Conservation (phyloP, 2,797 vertebrate genomes). For the Pangasius krempfi region DNA sequence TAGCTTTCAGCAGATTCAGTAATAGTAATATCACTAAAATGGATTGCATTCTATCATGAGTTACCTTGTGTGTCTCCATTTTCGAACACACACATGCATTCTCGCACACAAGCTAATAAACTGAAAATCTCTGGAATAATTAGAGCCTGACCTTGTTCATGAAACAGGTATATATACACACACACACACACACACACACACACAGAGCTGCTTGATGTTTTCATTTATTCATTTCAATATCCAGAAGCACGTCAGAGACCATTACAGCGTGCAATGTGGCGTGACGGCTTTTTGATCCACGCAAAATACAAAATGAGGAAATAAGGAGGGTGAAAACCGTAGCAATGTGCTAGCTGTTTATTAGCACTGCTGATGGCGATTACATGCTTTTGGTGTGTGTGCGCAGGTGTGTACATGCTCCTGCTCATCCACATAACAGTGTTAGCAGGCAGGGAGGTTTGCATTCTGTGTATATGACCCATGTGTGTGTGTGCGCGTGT, state of each 20-base stretch:
- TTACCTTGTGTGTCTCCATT: not conserved
- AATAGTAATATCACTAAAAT: constrained; percentile 11
- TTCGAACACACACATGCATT: not conserved
- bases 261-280: constrained; percentile 68
- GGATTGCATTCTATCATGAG: not conserved
- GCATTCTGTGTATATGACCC: not conserved
- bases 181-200: constrained; percentile 1
- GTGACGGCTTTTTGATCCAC: constrained; percentile 66
- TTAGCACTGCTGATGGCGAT: constrained; percentile 6
- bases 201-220: constrained; percentile 29
- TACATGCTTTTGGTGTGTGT: constrained; percentile 12
- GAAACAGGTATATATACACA: constrained; percentile 35
- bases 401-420: not conserved
- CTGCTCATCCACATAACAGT: not conserved
- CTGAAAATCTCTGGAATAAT: constrained; percentile 47
- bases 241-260: constrained; percentile 56
- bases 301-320: constrained; percentile 44
- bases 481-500: constrained; percentile 4
- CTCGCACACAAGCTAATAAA: constrained; percentile 24
- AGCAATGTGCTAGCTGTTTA: constrained; percentile 50
- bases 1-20: not conserved
- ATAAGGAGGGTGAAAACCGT: constrained; percentile 58
- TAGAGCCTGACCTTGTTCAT: constrained; percentile 47
- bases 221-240: constrained; percentile 69
- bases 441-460: not conserved